A percentile compares a stretch with the other conserved stretches of the same genome.
These are phyloP conservation scores for Chymomyza costata DNA, from an alignment of 1,140 invertebrate species.

Conservation along the genomic window DNA sequence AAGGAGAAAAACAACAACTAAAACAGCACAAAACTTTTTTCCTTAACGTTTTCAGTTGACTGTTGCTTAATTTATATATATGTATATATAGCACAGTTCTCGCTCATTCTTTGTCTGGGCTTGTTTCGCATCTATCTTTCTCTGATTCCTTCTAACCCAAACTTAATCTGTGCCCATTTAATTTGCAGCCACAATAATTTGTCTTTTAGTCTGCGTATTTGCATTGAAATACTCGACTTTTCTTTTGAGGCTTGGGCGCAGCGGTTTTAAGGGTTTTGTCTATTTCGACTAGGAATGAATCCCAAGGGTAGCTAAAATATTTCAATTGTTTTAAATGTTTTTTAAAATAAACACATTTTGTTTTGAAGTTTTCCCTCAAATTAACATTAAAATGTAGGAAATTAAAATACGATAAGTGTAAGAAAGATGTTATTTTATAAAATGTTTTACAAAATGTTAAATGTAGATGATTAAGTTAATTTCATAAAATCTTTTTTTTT, in stretches of 20 bases:
- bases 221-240: conserved; percentile 2
- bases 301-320: conserved; percentile 29
- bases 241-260: conserved; percentile 2
- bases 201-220: conserved; percentile 14
- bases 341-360: no score
- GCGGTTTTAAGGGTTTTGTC: conserved; percentile 36
- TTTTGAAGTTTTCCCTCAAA: no score
- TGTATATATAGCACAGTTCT: neutral
- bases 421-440: no score
- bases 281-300: conserved; percentile 21
- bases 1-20: conserved; percentile 10
- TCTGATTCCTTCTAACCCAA: neutral
- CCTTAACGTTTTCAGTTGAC: conserved; percentile 20
- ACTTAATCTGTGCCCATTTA: conserved; percentile 44
- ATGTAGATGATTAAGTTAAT: no score
- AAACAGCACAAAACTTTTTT: conserved; percentile 27
- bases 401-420: no score
- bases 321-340: conserved; percentile 23
- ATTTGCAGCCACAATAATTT: conserved; percentile 47
- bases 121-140: neutral
- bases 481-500: no score
- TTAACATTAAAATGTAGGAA: no score
- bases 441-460: no score
- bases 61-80: conserved; percentile 35
- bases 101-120: neutral